Evolutionary conservation across 2,797 vertebrate species (phyloP).

Genomic region (Cossypha heuglini): DNA sequence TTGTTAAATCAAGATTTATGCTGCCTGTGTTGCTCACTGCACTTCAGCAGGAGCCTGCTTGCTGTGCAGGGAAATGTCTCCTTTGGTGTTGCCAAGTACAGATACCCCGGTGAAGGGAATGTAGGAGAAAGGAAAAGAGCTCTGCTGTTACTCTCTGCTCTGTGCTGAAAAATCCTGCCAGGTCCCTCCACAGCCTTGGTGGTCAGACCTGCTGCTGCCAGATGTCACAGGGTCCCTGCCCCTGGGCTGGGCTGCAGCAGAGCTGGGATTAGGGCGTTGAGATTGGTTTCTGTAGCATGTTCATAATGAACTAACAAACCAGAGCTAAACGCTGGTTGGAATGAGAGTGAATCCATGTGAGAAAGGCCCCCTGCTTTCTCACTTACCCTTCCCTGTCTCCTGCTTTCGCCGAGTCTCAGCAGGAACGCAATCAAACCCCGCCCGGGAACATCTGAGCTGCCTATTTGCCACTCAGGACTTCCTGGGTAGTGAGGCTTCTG

Average conservation of each 20-base stretch:
- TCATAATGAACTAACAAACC: not conserved
- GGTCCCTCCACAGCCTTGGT: not conserved
- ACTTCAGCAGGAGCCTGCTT: not conserved
- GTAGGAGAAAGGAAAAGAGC: not conserved
- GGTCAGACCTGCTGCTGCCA: not conserved
- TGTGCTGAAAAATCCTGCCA: not conserved
- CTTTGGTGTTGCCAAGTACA: rapidly evolving
- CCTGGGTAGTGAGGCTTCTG: slow-evolving; percentile 46
- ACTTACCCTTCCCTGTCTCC: not conserved
- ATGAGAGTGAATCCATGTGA: not conserved
- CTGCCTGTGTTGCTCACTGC: not conserved
- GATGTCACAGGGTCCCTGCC: not conserved
- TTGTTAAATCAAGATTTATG: not conserved
- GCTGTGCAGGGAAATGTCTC: not conserved
- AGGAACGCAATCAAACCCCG: not conserved
- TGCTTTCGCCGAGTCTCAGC: not conserved
- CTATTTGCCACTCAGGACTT: slow-evolving; percentile 36
- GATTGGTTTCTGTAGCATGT: not conserved
- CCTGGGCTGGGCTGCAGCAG: not conserved
- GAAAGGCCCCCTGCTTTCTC: slow-evolving; percentile 1
- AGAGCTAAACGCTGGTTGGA: not conserved
- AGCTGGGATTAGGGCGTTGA: not conserved
- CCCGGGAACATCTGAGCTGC: not conserved
- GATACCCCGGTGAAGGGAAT: not conserved
- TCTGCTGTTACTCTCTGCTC: not conserved